These are phyloP conservation scores for Tetramorium alpestre DNA, from an alignment of 1,140 invertebrate genomes.

Conservation along the genomic window DNA sequence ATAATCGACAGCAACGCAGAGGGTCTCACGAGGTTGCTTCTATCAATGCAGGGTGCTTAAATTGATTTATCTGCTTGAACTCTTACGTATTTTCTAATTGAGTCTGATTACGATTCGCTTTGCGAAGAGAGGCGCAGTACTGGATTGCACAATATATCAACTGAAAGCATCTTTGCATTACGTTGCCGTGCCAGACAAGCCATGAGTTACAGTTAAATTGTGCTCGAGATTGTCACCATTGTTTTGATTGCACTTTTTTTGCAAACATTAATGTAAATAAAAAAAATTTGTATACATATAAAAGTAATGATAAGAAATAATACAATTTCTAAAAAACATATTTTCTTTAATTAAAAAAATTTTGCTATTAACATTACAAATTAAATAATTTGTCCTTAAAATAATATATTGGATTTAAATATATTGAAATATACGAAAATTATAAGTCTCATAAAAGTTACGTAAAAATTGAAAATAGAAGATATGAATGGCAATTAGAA, in stretches of 20 bases:
- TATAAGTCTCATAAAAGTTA: not conserved
- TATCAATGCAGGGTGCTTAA: slow-evolving; percentile 60
- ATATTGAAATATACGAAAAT: not conserved
- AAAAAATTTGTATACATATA: not conserved
- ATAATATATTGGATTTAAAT: not conserved
- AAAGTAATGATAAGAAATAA: not conserved
- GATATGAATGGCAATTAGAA: not conserved
- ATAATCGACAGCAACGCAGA: slow-evolving; percentile 11
- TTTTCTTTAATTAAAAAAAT: not conserved
- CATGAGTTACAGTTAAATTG: not conserved
- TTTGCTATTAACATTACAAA: not conserved
- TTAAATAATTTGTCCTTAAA: not conserved
- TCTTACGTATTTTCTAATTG: slow-evolving; percentile 61
- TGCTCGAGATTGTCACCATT: not conserved
- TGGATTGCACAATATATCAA: slow-evolving; percentile 9
- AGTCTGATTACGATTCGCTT: slow-evolving; percentile 38
- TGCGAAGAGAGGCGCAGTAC: not conserved
- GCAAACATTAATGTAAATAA: not conserved
- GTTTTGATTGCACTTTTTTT: not conserved
- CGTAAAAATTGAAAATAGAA: not conserved
- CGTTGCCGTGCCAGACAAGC: not conserved
- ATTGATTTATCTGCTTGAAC: slow-evolving; percentile 60
- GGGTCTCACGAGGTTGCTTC: slow-evolving; percentile 53
- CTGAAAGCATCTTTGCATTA: slow-evolving; percentile 24
- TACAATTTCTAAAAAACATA: not conserved